A percentile compares a stretch with the other conserved stretches of the same genome.
These are phyloP conservation scores for Loripinus fragilis DNA, from an alignment of 2,888 invertebrate genomes.

Conservation along the genomic window DNA sequence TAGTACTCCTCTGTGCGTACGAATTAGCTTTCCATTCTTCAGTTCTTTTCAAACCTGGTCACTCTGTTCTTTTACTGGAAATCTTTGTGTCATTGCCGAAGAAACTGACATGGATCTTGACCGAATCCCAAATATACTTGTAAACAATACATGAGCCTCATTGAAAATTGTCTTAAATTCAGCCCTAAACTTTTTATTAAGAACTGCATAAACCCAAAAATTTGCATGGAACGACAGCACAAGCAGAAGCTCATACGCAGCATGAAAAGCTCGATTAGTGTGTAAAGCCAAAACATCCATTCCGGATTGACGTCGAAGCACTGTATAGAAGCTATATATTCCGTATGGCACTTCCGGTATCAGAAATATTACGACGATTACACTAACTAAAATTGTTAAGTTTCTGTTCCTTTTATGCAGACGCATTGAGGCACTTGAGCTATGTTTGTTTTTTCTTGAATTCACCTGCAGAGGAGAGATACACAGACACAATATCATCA, in stretches of 20 bases:
- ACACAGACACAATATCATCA: constrained; percentile 36
- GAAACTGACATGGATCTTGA: not conserved
- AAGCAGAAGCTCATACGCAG: constrained; percentile 33
- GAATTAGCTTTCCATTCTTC: too few relatives aligned
- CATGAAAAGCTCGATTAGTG: constrained; percentile 28
- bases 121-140: not conserved
- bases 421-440: not conserved
- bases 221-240: constrained; percentile 48
- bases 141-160: not conserved
- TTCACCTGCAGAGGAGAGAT: constrained; percentile 5
- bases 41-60: too few relatives aligned
- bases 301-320: constrained; percentile 13
- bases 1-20: too few relatives aligned
- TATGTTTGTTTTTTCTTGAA: not conserved
- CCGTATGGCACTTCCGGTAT: constrained; percentile 59
- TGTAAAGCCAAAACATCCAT: constrained; percentile 10
- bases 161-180: not conserved
- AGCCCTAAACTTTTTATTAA: constrained; percentile 21
- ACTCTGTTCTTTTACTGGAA: too few relatives aligned
- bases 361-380: constrained; percentile 54
- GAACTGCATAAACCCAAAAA: constrained; percentile 46
- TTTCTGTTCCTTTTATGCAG: constrained; percentile 36
- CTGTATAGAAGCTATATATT: constrained; percentile 36
- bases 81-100: not conserved
- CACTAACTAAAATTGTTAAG: constrained; percentile 49